Base-by-base conservation (phyloP, 2,888 invertebrate genomes). In the Endotricha flammealis region DNA sequence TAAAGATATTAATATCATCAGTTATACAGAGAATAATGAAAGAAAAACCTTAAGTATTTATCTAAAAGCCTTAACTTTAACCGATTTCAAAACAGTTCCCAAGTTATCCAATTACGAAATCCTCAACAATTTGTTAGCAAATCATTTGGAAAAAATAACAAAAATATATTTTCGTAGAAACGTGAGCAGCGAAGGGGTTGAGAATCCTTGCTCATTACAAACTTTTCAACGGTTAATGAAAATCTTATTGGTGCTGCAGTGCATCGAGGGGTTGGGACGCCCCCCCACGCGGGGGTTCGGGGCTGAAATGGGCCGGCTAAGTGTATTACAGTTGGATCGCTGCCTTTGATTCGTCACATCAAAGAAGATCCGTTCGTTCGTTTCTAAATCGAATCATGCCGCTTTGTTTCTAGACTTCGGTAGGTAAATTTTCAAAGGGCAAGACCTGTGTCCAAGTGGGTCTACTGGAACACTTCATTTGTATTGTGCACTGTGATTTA, bases 301-400 rank as follows among this genome's bases (percentile, higher is more conserved):
- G 59, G 53, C 56, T 67, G 79, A 79, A 82, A 83, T 79, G 79
- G 79, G 70, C 78, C 78, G 65, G 75, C 79, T 85, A 85, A 85
- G 76, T 85, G 79, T 82, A 82, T 86, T 85, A 86, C 80, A 72
- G 72, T 58, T 71, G 81, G 82, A 82, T 83, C 82, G 79, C 70
- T 85, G 81, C 83, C 81, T 83, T 81, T 82, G 85, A 82, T 85
- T 85, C 79, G 82, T 81, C 79, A 83, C 85, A 85, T 86, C 85
- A 85, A 85, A 85, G 85, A 80, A 79, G 81, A 79, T 77, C 74
- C 64, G 72, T 72, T 77, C 76, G 69, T 71, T 77, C 76, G 64
- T 50, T 65, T 65, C 73, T 73, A 79, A 83, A 83, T 83, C 82
- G 80, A 82, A 83, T 85, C 79, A 81, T 69, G 55, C 55, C 59